These are phyloP conservation scores for Eolophus roseicapilla DNA, from an alignment of 2,113 vertebrate species.

Conservation along the genomic window DNA sequence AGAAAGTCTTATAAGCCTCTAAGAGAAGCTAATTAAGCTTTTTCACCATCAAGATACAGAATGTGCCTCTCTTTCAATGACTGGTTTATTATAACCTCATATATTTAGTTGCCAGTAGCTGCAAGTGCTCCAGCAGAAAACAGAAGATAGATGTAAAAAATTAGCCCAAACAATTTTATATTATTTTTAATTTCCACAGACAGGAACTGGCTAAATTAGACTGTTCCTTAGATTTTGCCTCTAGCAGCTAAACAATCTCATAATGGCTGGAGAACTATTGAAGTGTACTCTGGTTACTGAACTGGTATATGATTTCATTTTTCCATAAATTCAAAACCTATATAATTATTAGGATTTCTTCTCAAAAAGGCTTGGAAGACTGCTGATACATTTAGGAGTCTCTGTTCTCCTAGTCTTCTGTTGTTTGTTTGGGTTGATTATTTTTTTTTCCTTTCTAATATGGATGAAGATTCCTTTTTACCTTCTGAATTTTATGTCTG, in stretches of 20 bases:
- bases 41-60: background rate
- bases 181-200: constrained; percentile 22
- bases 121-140: background rate
- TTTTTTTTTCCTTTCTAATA: background rate
- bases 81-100: background rate
- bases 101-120: background rate
- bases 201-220: background rate
- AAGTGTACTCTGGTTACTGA: background rate
- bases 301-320: constrained; percentile 11
- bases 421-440: background rate
- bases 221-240: constrained; percentile 14
- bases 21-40: background rate
- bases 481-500: background rate
- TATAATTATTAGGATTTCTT: background rate
- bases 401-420: background rate
- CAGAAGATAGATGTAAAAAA: background rate
- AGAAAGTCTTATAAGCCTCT: background rate
- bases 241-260: background rate
- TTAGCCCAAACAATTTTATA: background rate
- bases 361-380: background rate
- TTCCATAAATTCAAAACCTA: background rate
- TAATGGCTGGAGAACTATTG: background rate
- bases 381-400: background rate
- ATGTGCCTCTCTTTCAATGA: background rate
- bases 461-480: background rate